Base-by-base conservation (phyloP, 1,140 invertebrate genomes). In the Cecropterus lyciades region DNA sequence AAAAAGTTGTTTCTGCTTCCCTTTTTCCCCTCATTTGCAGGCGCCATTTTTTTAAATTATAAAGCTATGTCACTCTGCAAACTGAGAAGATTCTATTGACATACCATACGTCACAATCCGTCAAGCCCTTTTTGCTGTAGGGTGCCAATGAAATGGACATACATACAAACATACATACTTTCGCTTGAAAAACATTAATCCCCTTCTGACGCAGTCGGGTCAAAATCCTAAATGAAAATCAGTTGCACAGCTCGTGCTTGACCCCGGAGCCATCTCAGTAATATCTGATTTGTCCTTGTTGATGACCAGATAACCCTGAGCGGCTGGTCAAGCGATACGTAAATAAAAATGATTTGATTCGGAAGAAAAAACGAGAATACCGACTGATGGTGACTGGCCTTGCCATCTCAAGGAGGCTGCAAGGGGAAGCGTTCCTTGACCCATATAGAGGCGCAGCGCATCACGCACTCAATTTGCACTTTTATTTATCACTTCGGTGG, bases 281-380 rank as follows among this genome's bases (percentile, higher is more conserved):
- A 40, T 40, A 40, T 40, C 33, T 51, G 70, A 74, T 77, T 73
- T 85, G 81, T 83, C 84, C 85, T 88, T 86, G 77, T 70, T 69
- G 84, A 87, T 87, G 80, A 82, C 79, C 80, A 85, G 80, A 85
- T 84, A 83, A 84, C 82, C 81, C 77, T 72, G 65, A 72, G 42
- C 53, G 60, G 70, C 55, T 83, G 80, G 85, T 79, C 82, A 84
- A 81, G 80, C 77, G 75, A 86, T 85, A 84, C 82, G 80, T 82
- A 89, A 87, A 90, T 87, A 89, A 91, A 87, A 89, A 87, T 88
- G 84, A 90, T 88, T 89, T 89, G 80, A 88, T 89, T 89, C 75
- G 70, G 72, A 83, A 81, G 78, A 87, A 86, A 84, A 87, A 83
- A 83, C 72, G 65, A 80, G 74, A 78, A 77, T 49, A 56, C 57